Base-by-base conservation (phyloP, 2,888 invertebrate genomes). In the Melangyna quadrimaculata region DNA sequence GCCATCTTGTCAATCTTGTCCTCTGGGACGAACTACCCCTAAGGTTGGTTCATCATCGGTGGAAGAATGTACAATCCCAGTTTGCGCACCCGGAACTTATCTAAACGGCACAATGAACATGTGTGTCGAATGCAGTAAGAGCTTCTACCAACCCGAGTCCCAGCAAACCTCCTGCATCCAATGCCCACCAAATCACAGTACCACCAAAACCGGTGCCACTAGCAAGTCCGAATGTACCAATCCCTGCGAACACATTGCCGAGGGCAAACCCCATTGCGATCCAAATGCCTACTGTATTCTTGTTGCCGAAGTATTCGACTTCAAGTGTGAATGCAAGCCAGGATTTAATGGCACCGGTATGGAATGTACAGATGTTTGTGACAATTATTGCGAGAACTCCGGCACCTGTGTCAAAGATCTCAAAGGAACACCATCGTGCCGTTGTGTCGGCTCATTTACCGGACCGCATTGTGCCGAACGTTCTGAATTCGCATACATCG, bases 401-500 rank as follows among this genome's bases (percentile, higher is more conserved):
- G 98, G 98, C 5, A 94, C 95, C 48, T 98, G 98, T 90, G 94
- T 97, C 6, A 97, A 97, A 91, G 97, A 97, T 90, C 93, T 94
- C 0, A 93, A 96, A 87, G 97, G 97, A 0, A 96, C 96, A 87
- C 97, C 98, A 0, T 95, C 96, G 0, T 98, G 98, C 90, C 94
- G 97, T 88, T 98, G 98, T 90, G 95, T 96, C 12, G 98, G 98
- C 2, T 98, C 98, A 87, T 98, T 97, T 92, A 98, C 97, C 0
- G 98, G 98, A 35, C 95, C 96, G 87, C 96, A 96, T 88, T 98
- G 98, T 90, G 94, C 96, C 3, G 97, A 97, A 89, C 97, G 98
- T 91, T 97, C 97, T n/a, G 97, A 98, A 90, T 98, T 98, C 91
- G 98, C 98, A 14, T 98, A 98, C 92, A 97, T 98, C 86, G 98